Conservation (phyloP, 2,888 invertebrate species). For the Sclerodermus sp. region DNA sequence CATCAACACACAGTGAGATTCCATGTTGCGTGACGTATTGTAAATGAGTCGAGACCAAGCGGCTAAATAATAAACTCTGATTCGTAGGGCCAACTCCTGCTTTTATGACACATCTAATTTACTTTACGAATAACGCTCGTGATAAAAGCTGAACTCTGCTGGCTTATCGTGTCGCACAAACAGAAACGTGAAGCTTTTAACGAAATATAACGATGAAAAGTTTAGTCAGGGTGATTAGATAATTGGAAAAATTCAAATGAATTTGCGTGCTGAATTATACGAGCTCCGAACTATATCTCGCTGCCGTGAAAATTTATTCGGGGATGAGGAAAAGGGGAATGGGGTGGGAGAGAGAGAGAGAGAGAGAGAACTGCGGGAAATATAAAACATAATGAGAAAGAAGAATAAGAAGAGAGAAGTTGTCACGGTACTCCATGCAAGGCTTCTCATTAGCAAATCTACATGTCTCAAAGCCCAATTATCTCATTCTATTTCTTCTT, state of each 20-base stretch:
- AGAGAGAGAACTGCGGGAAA: slow-evolving; percentile 1
- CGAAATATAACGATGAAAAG: too few relatives aligned
- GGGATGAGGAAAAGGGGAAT: slow-evolving; percentile 20
- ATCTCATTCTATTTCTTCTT: slow-evolving; percentile 33
- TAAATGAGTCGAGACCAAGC: neutral
- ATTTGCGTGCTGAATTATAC: too few relatives aligned
- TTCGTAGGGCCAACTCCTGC: neutral
- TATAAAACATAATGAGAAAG: neutral
- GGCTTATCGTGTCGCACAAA: too few relatives aligned
- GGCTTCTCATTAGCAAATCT: slow-evolving; percentile 52
- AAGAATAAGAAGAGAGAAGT: slow-evolving; percentile 22
- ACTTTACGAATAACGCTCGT: too few relatives aligned
- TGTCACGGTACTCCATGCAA: slow-evolving; percentile 41
- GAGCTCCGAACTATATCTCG: too few relatives aligned
- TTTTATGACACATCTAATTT: neutral
- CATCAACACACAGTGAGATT: slow-evolving; percentile 27
- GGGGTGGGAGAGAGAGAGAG: slow-evolving; percentile 2
- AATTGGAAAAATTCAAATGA: too few relatives aligned
- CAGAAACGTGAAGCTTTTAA: too few relatives aligned
- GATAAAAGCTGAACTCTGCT: too few relatives aligned
- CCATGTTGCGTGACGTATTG: slow-evolving; percentile 21
- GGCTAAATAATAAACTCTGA: too few relatives aligned
- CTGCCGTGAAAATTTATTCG: slow-evolving; percentile 34
- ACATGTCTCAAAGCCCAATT: slow-evolving; percentile 54
- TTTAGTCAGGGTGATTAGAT: too few relatives aligned